These are phyloP conservation scores for Drosophila limbata DNA, from an alignment of 2,888 invertebrate species.

Conservation along the genomic window DNA sequence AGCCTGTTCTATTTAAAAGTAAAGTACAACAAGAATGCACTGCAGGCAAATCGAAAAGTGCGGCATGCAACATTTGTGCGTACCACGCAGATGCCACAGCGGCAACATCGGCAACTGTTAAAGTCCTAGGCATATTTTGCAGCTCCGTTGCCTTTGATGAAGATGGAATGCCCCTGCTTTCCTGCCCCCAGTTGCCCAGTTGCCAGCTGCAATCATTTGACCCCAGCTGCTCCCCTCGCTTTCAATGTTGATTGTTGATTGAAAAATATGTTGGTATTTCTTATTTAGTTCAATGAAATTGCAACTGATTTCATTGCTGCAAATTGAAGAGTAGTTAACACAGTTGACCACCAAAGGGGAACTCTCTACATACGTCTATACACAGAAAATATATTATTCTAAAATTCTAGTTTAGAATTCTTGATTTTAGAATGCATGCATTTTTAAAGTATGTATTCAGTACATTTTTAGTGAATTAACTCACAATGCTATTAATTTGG, in stretches of 20 bases:
- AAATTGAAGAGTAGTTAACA: slow-evolving; percentile 45
- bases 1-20: slow-evolving; percentile 57
- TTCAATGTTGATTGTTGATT: slow-evolving; percentile 66
- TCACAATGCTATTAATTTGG: too few species aligned
- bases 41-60: slow-evolving; percentile 59
- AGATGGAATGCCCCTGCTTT: slow-evolving; percentile 71
- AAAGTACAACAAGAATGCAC: slow-evolving; percentile 31
- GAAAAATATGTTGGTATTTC: slow-evolving; percentile 65
- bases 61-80: slow-evolving; percentile 61
- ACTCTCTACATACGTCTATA: neutral
- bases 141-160: slow-evolving; percentile 67
- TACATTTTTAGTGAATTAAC: too few species aligned
- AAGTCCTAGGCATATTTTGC: slow-evolving; percentile 22
- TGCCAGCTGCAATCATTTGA: slow-evolving; percentile 76
- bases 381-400: too few species aligned
- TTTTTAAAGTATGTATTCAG: too few species aligned
- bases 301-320: slow-evolving; percentile 70
- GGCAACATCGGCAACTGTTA: slow-evolving; percentile 40
- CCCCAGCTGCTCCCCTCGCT: slow-evolving; percentile 60
- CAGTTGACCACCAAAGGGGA: neutral
- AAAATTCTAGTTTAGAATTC: too few species aligned
- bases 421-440: too few species aligned
- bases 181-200: slow-evolving; percentile 8
- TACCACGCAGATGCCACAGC: slow-evolving; percentile 60
- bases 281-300: slow-evolving; percentile 45